Base-by-base conservation (phyloP, 2,797 vertebrate genomes). In the Onychomys leucogaster region DNA sequence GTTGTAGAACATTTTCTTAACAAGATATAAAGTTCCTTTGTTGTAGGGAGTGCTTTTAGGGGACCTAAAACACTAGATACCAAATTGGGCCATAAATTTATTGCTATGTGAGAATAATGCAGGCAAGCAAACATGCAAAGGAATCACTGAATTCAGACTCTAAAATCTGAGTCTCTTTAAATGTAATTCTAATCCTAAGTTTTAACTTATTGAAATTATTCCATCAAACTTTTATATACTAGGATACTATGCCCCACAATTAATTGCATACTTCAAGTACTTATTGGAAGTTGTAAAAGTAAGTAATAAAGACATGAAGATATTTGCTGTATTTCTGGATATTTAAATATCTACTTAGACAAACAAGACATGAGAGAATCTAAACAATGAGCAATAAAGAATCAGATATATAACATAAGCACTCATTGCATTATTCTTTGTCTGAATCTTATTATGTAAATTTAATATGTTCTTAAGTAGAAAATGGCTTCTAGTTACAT, bases 181-280 rank as follows among this genome's bases (percentile, higher is more conserved):
- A 32, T 92, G 17, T 67, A 95, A 76, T 94, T 49, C 10, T 89
- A 17, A 88, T n/a, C 14, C 32, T 94, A 41, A 94, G 52, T 59
- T 85, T 81, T 85, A 34, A 21, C 29, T 29, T 49, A 57, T 25
- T 19, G 19, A 71, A 25, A 71, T 34, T 71, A 65, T 9, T 34
- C 32, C 16, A 23, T 49, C 13, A 88, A 65, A 14, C 41, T 43
- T 63, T 12, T 21, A 77, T 83, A 13, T 77, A 34, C 17, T 27
- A 1, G 29, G 69, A 11, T 43, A 9, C 10, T 52, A 43, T 10
- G 49, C 12, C 25, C 21, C 21, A 25, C 3, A 83, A 11, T 9
- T 91, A 81, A 83, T 6, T 27, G 71, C 41, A 13, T 73, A 87
- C 73, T 57, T 57, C 21, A 83, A 41, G 14, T 75, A 80, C 49